Percentiles rank a stretch among this genome's conserved stretches.
phyloP scores from a whole-genome alignment of 2,797 vertebrate species.

The Gambelia wislizenii region DNA sequence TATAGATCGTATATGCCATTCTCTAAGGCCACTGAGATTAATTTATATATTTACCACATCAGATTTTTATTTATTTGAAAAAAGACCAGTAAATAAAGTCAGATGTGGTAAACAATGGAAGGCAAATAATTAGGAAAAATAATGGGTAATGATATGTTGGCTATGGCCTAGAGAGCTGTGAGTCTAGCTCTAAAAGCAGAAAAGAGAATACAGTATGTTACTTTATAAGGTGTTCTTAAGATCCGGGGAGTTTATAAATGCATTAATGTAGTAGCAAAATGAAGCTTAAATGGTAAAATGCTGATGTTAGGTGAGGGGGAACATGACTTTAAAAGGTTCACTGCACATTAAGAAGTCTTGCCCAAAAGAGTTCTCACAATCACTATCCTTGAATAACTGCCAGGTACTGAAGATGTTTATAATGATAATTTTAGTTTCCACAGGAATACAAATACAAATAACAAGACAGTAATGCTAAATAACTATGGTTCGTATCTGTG shows the following conservation, averaged over 20 bases:
- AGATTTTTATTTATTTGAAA: not conserved
- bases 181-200: not conserved
- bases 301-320: not conserved
- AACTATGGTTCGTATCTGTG: not conserved
- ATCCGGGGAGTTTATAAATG: not conserved
- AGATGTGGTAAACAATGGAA: not conserved
- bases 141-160: not conserved
- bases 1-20: not conserved
- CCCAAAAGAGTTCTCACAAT: not conserved
- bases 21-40: slow-evolving; percentile 2
- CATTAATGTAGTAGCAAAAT: not conserved
- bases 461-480: not conserved
- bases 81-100: no score
- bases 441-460: not conserved
- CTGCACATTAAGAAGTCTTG: not conserved
- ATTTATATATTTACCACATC: not conserved
- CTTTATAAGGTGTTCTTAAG: not conserved
- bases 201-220: not conserved
- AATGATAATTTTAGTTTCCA: not conserved
- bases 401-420: not conserved
- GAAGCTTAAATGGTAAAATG: not conserved
- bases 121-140: slow-evolving; percentile 7
- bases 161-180: not conserved
- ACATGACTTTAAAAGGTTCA: not conserved
- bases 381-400: not conserved